phyloP scores from a whole-genome alignment of 1,140 invertebrate species.

The Saxidomus purpurata region DNA sequence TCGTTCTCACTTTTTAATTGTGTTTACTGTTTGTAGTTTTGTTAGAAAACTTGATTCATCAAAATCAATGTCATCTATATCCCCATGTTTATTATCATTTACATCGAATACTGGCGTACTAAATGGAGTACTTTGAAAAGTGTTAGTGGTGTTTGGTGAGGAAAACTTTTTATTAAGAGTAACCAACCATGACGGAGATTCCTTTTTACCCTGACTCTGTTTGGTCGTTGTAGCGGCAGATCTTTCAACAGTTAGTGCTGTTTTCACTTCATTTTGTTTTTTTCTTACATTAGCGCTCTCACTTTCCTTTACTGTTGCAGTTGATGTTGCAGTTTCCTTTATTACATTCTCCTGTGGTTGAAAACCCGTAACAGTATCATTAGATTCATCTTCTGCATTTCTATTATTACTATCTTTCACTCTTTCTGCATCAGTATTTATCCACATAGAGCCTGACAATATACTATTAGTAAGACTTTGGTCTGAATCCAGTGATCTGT shows the following conservation, averaged over 20 bases:
- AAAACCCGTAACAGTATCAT: too few relatives aligned
- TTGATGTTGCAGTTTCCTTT: background rate
- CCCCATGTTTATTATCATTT: background rate
- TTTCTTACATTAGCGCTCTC: background rate
- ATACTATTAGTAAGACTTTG: background rate
- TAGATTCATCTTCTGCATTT: background rate
- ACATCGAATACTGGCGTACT: conserved; percentile 20
- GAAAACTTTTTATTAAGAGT: conserved; percentile 38
- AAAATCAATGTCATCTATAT: conserved; percentile 27
- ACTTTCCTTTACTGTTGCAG: background rate
- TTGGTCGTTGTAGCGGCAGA: background rate
- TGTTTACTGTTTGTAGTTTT: conserved; percentile 1
- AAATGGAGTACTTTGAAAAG: background rate
- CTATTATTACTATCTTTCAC: background rate
- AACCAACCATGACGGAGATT: conserved; percentile 39
- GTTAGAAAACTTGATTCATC: background rate
- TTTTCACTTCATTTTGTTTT: background rate
- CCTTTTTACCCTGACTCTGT: conserved; percentile 19
- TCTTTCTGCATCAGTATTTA: background rate
- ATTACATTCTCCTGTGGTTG: background rate
- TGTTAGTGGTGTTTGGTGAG: background rate
- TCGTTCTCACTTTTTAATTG: background rate
- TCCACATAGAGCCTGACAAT: conserved; percentile 36
- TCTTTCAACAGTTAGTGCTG: background rate
- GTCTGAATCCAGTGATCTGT: background rate